Evolutionary conservation across 2,888 invertebrate genomes (phyloP), one percentile per base, ranked within the genome.

Genomic region (Coremacera marginata): DNA sequence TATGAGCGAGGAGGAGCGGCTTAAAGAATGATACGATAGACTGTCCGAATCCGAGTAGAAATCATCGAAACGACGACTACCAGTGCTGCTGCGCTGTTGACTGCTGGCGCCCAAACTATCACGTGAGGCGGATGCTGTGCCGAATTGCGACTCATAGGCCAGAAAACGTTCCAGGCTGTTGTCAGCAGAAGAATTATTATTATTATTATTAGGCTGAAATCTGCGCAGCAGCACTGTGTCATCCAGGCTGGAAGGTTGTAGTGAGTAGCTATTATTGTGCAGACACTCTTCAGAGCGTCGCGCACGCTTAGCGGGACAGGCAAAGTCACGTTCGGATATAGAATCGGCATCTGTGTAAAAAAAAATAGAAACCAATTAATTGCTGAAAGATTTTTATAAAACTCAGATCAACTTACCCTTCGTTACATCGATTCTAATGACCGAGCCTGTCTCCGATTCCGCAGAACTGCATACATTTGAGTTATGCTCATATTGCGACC

Each of bases 391-490:
- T 7, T 44, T 49, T 16, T 7, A 44, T 31, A 0, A 9, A 22
- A 31, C 5, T 37, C n/a, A 60, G 44, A 9, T 1, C n/a, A 34
- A 76, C 82, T 83, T 76, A 89, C 89, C 89, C 81, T 87, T 86
- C 79, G 83, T 87, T 77, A 91, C 90, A 82, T 92, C 92, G 81
- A 94, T 92, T 85, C 93, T 92, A 82, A 95, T 95, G 78, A 95
- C 95, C 80, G 95, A 95, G 83, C 95, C 95, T 74, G 95, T 94
- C 87, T 95, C 95, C 60, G 95, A 95, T 89, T 95, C 95, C 4
- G 91, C 95, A 8, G 91, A 91, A 70, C 91, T 91, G 88, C 88
- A 89, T 76, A 76, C 80, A 78, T 51, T 52, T 71, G 51, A 75
- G 44, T 52, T 57, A 11, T 85, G 85, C 44, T 89, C 88, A 71